Evolutionary conservation across 2,888 invertebrate genomes (phyloP).

Genomic region (Anagyrus pseudococci): DNA sequence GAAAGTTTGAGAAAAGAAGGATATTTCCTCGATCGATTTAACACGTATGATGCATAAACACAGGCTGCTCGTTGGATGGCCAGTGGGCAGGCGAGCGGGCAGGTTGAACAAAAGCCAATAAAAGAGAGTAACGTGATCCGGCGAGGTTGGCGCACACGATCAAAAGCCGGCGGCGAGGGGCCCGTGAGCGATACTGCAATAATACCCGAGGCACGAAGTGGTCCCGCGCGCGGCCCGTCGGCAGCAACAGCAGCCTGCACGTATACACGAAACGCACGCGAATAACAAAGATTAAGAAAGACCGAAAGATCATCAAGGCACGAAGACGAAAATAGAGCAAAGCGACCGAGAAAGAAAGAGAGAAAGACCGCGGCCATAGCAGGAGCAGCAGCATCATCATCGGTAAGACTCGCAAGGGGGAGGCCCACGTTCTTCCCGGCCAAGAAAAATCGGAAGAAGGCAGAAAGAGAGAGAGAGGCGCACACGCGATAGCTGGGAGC

Average conservation of each 20-base stretch:
- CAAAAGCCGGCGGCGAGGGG: conserved; percentile 4
- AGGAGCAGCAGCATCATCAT: no score
- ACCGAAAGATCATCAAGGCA: conserved; percentile 16
- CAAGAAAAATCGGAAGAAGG: conserved; percentile 15
- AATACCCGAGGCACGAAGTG: no score
- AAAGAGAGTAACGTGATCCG: conserved; percentile 2
- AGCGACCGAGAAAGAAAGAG: conserved; percentile 3
- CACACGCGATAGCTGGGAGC: conserved; percentile 11
- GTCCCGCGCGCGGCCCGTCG: no score
- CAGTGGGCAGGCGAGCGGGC: neutral
- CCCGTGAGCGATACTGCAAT: no score
- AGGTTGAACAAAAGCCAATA: conserved; percentile 13
- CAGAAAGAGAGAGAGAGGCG: neutral
- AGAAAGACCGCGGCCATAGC: no score
- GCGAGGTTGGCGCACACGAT: neutral
- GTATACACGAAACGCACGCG: conserved; percentile 21
- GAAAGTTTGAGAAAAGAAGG: no score
- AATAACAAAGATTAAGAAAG: conserved; percentile 26
- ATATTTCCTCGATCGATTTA: no score
- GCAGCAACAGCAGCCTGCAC: neutral
- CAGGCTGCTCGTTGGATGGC: no score
- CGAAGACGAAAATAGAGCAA: conserved; percentile 20
- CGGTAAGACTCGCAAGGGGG: neutral
- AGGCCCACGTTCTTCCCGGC: neutral
- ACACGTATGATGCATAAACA: no score